phyloP scores from a whole-genome alignment of 2,888 invertebrate genomes.

The Diarsia mendica region DNA sequence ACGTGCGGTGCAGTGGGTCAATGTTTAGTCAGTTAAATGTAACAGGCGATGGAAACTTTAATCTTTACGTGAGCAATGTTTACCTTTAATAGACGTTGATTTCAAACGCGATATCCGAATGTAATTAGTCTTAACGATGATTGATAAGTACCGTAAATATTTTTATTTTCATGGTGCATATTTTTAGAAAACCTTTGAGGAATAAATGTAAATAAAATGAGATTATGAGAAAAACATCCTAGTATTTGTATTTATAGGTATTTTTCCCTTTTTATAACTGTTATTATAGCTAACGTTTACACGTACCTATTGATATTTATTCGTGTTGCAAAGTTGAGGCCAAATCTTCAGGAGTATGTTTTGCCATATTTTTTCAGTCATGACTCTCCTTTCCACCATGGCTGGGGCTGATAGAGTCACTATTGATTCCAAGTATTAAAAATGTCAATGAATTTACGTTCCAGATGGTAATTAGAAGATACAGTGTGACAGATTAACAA shows the following conservation, averaged over 20 bases:
- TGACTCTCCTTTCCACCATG: neutral
- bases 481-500: slow-evolving; percentile 29
- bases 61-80: slow-evolving; percentile 33
- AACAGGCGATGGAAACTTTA: slow-evolving; percentile 42
- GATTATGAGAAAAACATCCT: slow-evolving; percentile 11
- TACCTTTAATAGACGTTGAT: slow-evolving; percentile 32
- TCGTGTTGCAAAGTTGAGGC: slow-evolving; percentile 6
- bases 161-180: neutral
- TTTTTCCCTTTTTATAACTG: neutral
- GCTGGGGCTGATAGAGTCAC: neutral
- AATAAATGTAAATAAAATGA: slow-evolving; percentile 21
- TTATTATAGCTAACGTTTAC: slow-evolving; percentile 1
- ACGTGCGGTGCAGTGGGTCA: slow-evolving; percentile 70
- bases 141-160: slow-evolving; percentile 24
- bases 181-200: slow-evolving; percentile 4
- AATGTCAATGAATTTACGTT: slow-evolving; percentile 3
- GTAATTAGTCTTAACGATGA: slow-evolving; percentile 27
- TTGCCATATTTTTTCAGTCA: slow-evolving; percentile 8
- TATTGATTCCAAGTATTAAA: neutral
- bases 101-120: slow-evolving; percentile 34
- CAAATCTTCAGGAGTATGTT: slow-evolving; percentile 16
- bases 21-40: slow-evolving; percentile 66
- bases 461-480: slow-evolving; percentile 13
- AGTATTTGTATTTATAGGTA: slow-evolving; percentile 2
- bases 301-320: slow-evolving; percentile 6